Evolutionary conservation across 1,140 invertebrate genomes (phyloP).

Genomic region (Danaus melanippus): DNA sequence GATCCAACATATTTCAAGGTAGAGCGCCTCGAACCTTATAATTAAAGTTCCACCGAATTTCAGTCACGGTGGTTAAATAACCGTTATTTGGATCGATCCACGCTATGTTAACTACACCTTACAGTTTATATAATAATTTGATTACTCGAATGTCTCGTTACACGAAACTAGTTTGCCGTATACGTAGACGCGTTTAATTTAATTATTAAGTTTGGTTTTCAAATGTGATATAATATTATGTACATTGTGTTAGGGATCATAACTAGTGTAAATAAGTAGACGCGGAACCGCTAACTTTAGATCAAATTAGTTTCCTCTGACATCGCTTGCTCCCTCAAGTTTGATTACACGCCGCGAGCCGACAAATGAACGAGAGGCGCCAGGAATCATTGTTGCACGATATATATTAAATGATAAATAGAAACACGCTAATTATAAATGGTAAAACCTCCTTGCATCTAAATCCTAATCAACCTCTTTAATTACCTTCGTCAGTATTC

Average conservation of each 20-base stretch:
- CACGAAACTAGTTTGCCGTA: not conserved
- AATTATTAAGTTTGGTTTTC: conserved; percentile 10
- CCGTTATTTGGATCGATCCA: conserved; percentile 23
- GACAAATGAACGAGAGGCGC: conserved; percentile 30
- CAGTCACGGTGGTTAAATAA: conserved; percentile 40
- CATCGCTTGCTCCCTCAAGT: conserved; percentile 38
- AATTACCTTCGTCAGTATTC: too few relatives aligned
- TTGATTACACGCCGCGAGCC: conserved; percentile 54
- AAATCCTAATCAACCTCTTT: too few relatives aligned
- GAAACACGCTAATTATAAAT: too few relatives aligned
- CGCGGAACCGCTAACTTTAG: conserved; percentile 45
- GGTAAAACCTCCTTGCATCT: too few relatives aligned
- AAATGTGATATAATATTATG: conserved; percentile 30
- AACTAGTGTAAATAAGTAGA: conserved; percentile 51
- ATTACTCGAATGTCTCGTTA: too few relatives aligned
- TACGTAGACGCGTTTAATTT: conserved; percentile 8
- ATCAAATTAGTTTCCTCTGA: conserved; percentile 58
- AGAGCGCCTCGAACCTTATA: conserved; percentile 42
- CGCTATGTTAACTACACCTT: not conserved
- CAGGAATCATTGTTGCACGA: conserved; percentile 11
- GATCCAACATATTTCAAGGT: conserved; percentile 57
- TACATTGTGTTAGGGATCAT: conserved; percentile 44
- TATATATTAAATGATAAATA: conserved; percentile 9
- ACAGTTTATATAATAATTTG: too few relatives aligned
- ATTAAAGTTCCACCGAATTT: conserved; percentile 53